Base-by-base conservation (phyloP, 2,113 vertebrate species). In the Furnarius figulus region DNA sequence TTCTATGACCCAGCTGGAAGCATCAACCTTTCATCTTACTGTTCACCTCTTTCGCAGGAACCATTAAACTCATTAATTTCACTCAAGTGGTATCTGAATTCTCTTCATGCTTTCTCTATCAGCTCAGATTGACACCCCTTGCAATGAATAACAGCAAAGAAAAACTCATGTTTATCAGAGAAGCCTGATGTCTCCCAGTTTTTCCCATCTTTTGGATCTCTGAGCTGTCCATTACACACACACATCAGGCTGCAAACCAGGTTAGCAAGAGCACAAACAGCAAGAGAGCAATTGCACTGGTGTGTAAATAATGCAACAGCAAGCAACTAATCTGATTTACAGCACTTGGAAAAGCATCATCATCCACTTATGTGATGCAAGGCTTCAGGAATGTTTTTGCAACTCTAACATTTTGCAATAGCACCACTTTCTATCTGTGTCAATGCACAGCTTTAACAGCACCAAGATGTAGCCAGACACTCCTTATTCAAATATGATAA, bases 221-320 rank as follows among this genome's bases (percentile, higher is more conserved):
- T 1, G 6, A 73, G 40, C 56, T 65, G 49, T 21, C 49, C 72
- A 66, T 77, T 50, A 76, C 6, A 77, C 22, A 16, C 4, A 13
- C 30, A 76, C 7, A 58, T 22, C 22, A 23, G 17, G 23, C 81
- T 89, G 74, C 53, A 87, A 82, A 79, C 37, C 62, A 62, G 87
- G 74, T 62, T 5, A 93, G 35, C 33, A 79, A 49, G 31, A 58
- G 67, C 86, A 66, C 47, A 81, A 92, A 90, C 37, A 94, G 31
- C 55, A 71, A 81, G 77, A 80, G 20, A 85, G 47, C 55, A 94
- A 82, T 2, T 66, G 74, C 53, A 52, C 27, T 24, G 52, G 65
- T 71, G 56, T 70, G 82, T 80, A 95, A 89, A 93, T 91, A 95
- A 93, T 75, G 70, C 87, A 93, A 87, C 31, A 96, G 46, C 74